Conservation (phyloP, 2,797 vertebrate species). For the Pyrrhura leucotis region DNA sequence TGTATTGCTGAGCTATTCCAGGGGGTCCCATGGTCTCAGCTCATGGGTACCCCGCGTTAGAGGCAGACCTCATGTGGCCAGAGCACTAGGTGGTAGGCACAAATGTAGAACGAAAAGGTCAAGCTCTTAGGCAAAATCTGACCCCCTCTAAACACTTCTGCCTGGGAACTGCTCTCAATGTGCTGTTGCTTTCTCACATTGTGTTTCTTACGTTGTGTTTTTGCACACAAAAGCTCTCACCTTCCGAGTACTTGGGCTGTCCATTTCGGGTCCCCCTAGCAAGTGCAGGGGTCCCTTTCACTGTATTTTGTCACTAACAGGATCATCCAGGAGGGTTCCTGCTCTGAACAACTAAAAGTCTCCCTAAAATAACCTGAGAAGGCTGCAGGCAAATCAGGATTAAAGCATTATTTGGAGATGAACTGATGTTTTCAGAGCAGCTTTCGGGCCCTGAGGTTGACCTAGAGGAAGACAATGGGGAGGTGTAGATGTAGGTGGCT, state of each 20-base stretch:
- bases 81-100: not conserved
- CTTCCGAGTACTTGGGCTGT: not conserved
- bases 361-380: not conserved
- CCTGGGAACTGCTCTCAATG: not conserved
- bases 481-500: not conserved
- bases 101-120: not conserved
- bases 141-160: not conserved
- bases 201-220: not conserved
- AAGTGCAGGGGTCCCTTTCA: not conserved
- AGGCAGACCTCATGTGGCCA: not conserved
- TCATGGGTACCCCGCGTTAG: not conserved
- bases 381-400: not conserved
- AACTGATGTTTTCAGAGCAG: not conserved
- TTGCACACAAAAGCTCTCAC: not conserved
- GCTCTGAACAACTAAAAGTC: not conserved
- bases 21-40: not conserved
- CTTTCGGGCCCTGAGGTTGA: not conserved
- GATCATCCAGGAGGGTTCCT: not conserved
- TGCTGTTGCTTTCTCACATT: not conserved
- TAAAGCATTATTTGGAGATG: not conserved
- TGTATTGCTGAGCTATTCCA: not conserved
- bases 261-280: accelerated
- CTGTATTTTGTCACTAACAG: not conserved
- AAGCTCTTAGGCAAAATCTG: not conserved
- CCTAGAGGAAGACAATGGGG: accelerated